Evolutionary conservation across 2,797 vertebrate genomes (phyloP), one percentile per base, ranked within the genome.

Genomic region (Aldrovandia affinis): DNA sequence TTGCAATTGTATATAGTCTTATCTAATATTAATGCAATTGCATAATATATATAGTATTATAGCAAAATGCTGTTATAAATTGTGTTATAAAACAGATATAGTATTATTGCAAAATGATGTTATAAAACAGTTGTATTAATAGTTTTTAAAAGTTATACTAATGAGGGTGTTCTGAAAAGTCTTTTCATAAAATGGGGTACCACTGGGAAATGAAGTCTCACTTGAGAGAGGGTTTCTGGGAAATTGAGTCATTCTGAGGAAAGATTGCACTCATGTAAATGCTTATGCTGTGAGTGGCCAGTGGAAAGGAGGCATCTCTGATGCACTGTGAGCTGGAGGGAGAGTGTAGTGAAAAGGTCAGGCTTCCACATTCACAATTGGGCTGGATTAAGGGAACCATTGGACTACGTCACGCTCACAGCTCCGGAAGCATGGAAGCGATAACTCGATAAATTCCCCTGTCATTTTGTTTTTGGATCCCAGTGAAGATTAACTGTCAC

Each of bases 311-410:
- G 12, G 55, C 55, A 7, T 3, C 18, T 57, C 10, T 15, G 18
- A 20, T 1, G 33, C 3, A 20, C 2, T 75, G 33, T 57, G 33
- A 39, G 33, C 30, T 75, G 70, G n/a, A 75, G 28, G 8, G 30
- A 33, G 30, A 15, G 33, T 75, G 70, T 44, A 42, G 36, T 59
- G 14, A 20, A 44, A 7, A 18, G 39, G 18, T 12, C 39, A 80
- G 80, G 36, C 57, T 63, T 15, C 12, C 18, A 12, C n/a, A 28
- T 44, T 36, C n/a, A 54, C 30, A 18, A 59, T 65, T 47, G 22
- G 57, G 80, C 61, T 57, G n/a, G 39, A 81, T 47, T 63, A 81
- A 57, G 42, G 39, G 44, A 65, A 65, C 52, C 50, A 36, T 52
- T 33, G 47, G 77, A 8, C 57, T 22, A 44, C 36, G 6, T 22